These are phyloP conservation scores for Oncorhynchus masou DNA, from an alignment of 2,113 vertebrate species.

Conservation along the genomic window DNA sequence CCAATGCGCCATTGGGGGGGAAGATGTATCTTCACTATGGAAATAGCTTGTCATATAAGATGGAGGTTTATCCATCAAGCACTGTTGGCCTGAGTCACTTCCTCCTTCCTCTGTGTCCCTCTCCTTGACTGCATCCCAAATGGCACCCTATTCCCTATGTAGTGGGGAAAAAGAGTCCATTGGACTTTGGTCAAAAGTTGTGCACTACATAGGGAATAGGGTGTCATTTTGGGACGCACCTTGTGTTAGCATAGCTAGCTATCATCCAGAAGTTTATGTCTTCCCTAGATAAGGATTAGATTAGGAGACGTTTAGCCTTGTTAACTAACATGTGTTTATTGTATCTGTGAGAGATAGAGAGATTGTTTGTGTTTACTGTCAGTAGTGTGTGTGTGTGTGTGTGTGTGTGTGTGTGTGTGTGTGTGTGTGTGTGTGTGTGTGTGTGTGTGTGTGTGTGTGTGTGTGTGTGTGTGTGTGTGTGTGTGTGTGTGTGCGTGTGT, in stretches of 20 bases:
- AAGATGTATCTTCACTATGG: not conserved
- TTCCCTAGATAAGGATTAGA: not conserved
- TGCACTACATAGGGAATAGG: too few species aligned
- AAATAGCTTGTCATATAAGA: not conserved
- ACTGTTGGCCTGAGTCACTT: not conserved
- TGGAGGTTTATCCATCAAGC: not conserved
- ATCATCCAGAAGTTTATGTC: conserved; percentile 1
- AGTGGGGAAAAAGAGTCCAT: too few species aligned
- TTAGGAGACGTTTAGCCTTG: not conserved
- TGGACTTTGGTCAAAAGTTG: too few species aligned
- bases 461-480: not conserved
- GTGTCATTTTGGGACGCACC: too few species aligned
- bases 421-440: conserved; percentile 6
- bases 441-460: not conserved
- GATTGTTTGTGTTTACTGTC: not conserved
- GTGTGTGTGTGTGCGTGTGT: not conserved
- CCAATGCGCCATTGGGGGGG: too few species aligned
- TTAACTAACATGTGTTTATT: not conserved
- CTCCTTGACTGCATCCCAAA: not conserved
- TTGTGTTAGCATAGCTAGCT: not conserved
- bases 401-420: not conserved
- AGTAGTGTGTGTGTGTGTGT: not conserved
- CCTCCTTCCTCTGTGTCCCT: conserved; percentile 5
- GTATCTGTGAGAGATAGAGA: not conserved
- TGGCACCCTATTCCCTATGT: too few species aligned